Conservation (phyloP, 1,140 invertebrate genomes). For the Diachasmimorpha longicaudata region DNA sequence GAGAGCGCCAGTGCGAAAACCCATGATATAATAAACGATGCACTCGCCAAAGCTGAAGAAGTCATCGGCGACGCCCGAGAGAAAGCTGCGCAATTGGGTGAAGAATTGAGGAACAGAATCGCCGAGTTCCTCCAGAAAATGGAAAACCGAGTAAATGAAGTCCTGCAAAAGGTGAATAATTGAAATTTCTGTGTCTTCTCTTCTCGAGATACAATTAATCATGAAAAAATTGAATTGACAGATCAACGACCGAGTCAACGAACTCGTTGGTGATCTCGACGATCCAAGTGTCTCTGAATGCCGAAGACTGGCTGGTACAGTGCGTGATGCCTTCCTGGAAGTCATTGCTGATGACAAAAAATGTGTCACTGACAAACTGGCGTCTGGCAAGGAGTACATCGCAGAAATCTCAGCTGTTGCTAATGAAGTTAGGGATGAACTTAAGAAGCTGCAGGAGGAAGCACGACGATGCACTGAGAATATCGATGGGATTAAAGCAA, state of each 20-base stretch:
- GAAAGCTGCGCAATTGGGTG: neutral
- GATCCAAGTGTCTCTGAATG: neutral
- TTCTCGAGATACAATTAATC: neutral
- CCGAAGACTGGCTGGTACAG: neutral
- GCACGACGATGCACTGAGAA: neutral
- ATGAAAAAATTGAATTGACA: neutral
- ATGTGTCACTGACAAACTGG: neutral
- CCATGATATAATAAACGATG: neutral
- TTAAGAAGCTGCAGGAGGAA: neutral
- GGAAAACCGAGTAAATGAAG: neutral
- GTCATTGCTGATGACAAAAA: neutral
- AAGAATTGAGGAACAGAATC: neutral
- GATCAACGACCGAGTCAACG: neutral
- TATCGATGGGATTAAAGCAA: neutral
- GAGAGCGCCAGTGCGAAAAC: neutral
- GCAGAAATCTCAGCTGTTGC: neutral
- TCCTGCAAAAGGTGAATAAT: neutral
- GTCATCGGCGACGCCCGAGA: neutral
- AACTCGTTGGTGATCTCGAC: neutral
- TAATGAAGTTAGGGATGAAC: neutral
- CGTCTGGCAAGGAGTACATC: neutral
- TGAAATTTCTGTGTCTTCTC: neutral
- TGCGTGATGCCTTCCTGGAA: neutral
- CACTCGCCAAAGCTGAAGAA: neutral
- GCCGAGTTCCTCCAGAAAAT: neutral